phyloP scores from a whole-genome alignment of 2,888 invertebrate species.

The Timema cristinae region DNA sequence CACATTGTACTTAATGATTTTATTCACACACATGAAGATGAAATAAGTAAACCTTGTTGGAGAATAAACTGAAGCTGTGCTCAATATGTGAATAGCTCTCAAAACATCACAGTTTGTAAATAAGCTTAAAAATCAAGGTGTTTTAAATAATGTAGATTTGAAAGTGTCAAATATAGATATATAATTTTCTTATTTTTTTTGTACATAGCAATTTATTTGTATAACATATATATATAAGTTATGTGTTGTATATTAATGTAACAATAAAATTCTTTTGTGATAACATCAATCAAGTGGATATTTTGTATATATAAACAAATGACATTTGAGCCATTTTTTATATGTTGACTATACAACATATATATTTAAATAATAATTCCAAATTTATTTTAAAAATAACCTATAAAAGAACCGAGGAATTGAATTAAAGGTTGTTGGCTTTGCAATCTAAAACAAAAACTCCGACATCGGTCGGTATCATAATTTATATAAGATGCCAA shows the following conservation, averaged over 20 bases:
- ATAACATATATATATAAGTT: constrained; percentile 30
- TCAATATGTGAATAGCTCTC: too few species aligned
- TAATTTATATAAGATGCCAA: too few species aligned
- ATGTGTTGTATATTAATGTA: constrained; percentile 25
- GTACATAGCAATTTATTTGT: constrained; percentile 28
- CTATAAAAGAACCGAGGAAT: too few species aligned
- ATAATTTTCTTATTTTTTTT: constrained; percentile 24
- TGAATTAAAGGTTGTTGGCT: too few species aligned
- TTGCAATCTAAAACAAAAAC: too few species aligned
- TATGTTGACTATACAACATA: too few species aligned
- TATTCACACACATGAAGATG: constrained; percentile 6
- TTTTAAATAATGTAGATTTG: constrained; percentile 17
- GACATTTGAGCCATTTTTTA: too few species aligned
- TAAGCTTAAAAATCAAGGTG: not conserved
- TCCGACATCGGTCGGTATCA: too few species aligned
- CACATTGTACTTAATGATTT: constrained; percentile 19
- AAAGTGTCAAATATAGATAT: constrained; percentile 24
- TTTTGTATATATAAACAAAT: too few species aligned
- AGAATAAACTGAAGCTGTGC: too few species aligned
- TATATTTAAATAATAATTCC: too few species aligned
- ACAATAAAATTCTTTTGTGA: constrained; percentile 10
- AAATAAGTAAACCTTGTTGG: not conserved
- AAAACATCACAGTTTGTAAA: constrained; percentile 4
- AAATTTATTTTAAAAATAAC: too few species aligned
- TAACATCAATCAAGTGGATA: not conserved